These are phyloP conservation scores for Microctenopoma lineatum DNA, from an alignment of 2,797 vertebrate genomes.

Conservation along the genomic window DNA sequence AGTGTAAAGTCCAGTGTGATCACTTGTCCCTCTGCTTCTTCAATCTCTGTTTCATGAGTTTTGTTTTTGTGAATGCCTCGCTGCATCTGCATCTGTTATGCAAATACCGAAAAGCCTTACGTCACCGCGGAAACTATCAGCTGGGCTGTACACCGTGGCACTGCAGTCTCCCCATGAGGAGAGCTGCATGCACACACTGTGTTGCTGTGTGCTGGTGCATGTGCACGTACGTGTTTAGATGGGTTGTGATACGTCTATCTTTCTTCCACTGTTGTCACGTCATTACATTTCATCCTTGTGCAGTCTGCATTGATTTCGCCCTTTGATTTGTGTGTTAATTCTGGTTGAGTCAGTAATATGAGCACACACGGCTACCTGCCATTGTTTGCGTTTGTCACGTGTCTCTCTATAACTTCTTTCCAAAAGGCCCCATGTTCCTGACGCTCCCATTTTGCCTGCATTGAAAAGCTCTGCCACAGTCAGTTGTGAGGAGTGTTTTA, in stretches of 20 bases:
- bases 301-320: constrained; percentile 4
- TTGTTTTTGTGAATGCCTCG: constrained; percentile 61
- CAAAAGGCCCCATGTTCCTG: not conserved
- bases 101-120: constrained; percentile 62
- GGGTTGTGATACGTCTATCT: not conserved
- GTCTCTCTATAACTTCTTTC: constrained; percentile 42
- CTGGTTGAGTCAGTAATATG: constrained; percentile 27
- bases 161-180: constrained; percentile 50
- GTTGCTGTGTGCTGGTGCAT: constrained; percentile 17
- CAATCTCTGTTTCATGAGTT: constrained; percentile 34
- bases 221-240: not conserved
- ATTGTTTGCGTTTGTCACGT: constrained; percentile 44
- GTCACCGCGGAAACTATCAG: constrained; percentile 77
- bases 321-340: constrained; percentile 49
- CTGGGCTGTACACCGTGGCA: constrained; percentile 44
- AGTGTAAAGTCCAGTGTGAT: constrained; percentile 9
- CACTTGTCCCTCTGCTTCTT: constrained; percentile 11
- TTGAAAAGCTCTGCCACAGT: constrained; percentile 27
- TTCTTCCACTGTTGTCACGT: constrained; percentile 9
- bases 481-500: constrained; percentile 35
- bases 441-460: constrained; percentile 5
- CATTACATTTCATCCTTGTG: constrained; percentile 36
- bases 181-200: constrained; percentile 7
- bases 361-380: constrained; percentile 23
- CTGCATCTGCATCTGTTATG: constrained; percentile 63